Evolutionary conservation across 1,140 invertebrate genomes (phyloP).

Genomic region (Apocrypta bakeri): DNA sequence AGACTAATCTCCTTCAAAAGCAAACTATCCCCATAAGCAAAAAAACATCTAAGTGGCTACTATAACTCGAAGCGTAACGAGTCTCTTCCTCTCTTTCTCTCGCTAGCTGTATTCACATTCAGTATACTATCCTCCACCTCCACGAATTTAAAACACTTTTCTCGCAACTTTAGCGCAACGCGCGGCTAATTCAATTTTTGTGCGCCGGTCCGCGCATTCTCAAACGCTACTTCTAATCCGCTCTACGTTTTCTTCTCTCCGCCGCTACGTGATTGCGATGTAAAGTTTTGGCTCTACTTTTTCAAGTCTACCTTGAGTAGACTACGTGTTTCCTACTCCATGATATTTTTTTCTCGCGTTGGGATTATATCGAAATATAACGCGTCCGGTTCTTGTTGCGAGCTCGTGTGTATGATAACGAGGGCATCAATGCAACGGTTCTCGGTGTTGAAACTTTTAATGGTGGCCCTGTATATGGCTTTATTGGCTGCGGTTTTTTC

Average conservation of each 20-base stretch:
- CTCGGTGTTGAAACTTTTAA: neutral
- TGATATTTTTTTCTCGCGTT: neutral
- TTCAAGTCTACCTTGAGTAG: neutral
- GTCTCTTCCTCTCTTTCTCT: neutral
- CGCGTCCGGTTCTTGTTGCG: neutral
- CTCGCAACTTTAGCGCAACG: conserved; percentile 7
- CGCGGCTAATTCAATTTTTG: conserved; percentile 37
- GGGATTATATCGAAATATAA: neutral
- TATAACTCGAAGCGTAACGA: neutral
- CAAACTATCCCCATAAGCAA: neutral
- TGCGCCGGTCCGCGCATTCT: neutral
- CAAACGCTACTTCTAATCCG: conserved; percentile 4
- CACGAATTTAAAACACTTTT: conserved; percentile 26
- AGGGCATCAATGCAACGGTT: neutral
- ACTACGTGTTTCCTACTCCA: neutral
- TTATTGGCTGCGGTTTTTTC: neutral
- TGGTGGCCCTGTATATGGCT: neutral
- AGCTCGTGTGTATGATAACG: neutral
- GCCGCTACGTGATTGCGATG: conserved; percentile 26
- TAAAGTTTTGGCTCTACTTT: neutral
- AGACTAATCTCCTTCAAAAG: neutral
- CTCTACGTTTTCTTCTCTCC: neutral
- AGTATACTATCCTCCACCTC: neutral
- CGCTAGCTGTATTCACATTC: neutral
- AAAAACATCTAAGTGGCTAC: neutral